Evolutionary conservation across 1,140 invertebrate species (phyloP).

Genomic region (Nautilus pompilius): DNA sequence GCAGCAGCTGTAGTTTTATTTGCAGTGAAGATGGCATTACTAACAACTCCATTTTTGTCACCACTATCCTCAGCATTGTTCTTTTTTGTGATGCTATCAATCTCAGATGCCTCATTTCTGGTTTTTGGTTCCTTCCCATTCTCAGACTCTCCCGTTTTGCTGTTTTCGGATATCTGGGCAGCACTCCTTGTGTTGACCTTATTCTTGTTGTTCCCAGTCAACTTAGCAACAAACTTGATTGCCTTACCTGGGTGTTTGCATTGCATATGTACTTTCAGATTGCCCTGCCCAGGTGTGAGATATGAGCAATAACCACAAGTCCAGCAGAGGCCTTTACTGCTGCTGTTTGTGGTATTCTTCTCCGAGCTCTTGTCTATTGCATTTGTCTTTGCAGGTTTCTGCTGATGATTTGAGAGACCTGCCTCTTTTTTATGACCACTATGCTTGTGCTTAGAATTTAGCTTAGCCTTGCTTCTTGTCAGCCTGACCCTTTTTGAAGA

Average conservation of each 20-base stretch:
- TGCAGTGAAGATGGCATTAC: constrained; percentile 3
- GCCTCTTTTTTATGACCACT: background rate
- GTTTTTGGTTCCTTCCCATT: too few species aligned
- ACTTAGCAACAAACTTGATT: constrained; percentile 41
- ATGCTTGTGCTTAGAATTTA: background rate
- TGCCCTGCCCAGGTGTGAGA: constrained; percentile 35
- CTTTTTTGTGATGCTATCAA: constrained; percentile 19
- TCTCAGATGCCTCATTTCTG: too few species aligned
- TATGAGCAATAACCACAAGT: constrained; percentile 46
- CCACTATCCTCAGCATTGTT: constrained; percentile 20
- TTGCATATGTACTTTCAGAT: constrained; percentile 39
- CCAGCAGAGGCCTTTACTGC: constrained; percentile 44
- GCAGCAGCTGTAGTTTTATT: background rate
- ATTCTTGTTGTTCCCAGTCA: constrained; percentile 28
- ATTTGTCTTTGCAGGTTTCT: constrained; percentile 1
- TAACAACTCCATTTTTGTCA: constrained; percentile 17
- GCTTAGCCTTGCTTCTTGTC: background rate
- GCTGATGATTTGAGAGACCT: constrained; percentile 2
- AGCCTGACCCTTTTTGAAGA: background rate
- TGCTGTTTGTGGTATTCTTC: constrained; percentile 19
- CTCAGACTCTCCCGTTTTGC: background rate
- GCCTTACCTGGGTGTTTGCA: constrained; percentile 30
- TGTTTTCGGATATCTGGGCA: constrained; percentile 8
- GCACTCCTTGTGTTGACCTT: constrained; percentile 25
- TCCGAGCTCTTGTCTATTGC: background rate